Base-by-base conservation (phyloP, 2,797 vertebrate genomes). In the Antennarius maculatus region DNA sequence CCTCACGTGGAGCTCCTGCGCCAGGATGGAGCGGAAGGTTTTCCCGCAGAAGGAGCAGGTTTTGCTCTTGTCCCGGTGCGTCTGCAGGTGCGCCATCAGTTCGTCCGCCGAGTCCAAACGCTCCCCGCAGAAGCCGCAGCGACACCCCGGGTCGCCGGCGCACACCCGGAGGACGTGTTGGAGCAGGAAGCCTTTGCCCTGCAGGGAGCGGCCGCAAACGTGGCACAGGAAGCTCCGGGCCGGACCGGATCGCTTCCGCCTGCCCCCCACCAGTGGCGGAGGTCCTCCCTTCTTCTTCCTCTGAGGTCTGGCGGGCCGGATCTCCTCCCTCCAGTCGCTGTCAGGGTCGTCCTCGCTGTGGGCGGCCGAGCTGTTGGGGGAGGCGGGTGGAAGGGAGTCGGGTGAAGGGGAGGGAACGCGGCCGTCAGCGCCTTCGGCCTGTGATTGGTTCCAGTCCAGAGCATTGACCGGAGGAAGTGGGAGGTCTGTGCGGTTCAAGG, bases 31-130 rank as follows among this genome's bases (percentile, higher is more conserved):
- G 43, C 66, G 56, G 57, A 90, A 90, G 0, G 28, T 76, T 16
- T 84, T 87, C 8, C 84, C 79, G 0, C 87, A 89, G 65, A 69
- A 70, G 0, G 73, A 53, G 56, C 87, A 90, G 5, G 66, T 84
- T 31, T 80, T 84, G n/a, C 81, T 77, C 31, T 3, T 63, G 12
- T 79, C 41, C 17, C 50, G 72, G 69, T 89, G 86, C 0, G 27
- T 28, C 1, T 76, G 70, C 17, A 84, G 64, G 69, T 89, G 86
- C 43, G 27, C 17, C 0, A 7, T 39, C 48, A 89, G 54, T 1
- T 45, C 11, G 0, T 54, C 42, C 0, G 64, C 8, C 0, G 83
- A 82, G 57, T 62, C 62, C 1, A 66, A 48, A 10, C 7, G 7
- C 9, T 80, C 76, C 0, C 84, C 84, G 0, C 88, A 89, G 51